Base-by-base conservation (phyloP, 2,888 invertebrate genomes). In the Eurois occulta region DNA sequence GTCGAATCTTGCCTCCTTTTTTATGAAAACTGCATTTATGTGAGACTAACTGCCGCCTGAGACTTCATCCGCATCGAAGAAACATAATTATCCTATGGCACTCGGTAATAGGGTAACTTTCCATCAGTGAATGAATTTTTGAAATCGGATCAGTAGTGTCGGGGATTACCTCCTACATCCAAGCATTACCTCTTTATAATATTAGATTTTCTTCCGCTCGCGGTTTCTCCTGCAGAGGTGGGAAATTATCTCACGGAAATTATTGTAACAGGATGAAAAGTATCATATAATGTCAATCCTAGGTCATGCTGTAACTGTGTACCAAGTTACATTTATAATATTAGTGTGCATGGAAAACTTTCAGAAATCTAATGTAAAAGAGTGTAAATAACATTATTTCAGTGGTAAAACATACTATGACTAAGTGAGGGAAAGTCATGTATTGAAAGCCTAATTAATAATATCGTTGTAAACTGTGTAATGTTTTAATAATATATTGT, bases 401-500 rank as follows among this genome's bases (percentile, higher is more conserved):
- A 43, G 21, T 16, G 16, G 35, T 79, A 32, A 35, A 48, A 48
- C 18, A n/a, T 58, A 52, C 43, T 8, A 24, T 77, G 78, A 66
- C 65, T 82, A 77, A 75, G 74, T 46, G 24, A 65, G 5, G 21
- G 18, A 24, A 65, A 81, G 32, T 52, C 38, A 65, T 75, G 46
- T 66, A 43, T 77, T 82, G 24, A 66, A 77, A 76, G n/a, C 6
- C n/a, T 35, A 58, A 46, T 41, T 16, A 67, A 62, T 55, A 67
- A 41, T 83, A 16, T 67, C 28, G 18, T 38, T 24, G 38, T 38
- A 28, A 52, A 32, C 48, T 64, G 8, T 62, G 52, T 83, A 48
- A 38, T 68, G 35, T 66, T 86, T 72, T 46, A 58, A 58, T 68
- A 78, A 64, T 46, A 70, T 58, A 66, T 62, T 52, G 55, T 80